Conservation (phyloP, 2,113 vertebrate species). For the cat (Felis catus) region DNA sequence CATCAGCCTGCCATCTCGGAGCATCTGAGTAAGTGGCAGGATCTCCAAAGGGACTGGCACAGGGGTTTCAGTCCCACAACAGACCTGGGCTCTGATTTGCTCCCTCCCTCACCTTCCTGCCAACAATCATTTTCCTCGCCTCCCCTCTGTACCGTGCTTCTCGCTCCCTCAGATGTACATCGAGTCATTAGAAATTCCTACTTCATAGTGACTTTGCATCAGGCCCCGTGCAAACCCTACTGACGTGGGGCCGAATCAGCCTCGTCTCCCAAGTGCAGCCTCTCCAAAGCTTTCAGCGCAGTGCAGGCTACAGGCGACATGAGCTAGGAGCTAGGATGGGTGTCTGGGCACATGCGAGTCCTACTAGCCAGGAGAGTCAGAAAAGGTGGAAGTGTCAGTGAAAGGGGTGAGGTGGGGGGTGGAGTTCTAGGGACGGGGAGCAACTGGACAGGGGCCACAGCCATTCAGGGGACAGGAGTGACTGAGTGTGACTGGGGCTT, state of each 20-base stretch:
- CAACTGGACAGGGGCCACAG: background rate
- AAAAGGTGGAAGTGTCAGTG: background rate
- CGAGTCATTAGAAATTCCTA: background rate
- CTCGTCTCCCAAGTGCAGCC: background rate
- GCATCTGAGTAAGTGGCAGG: background rate
- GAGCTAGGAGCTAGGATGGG: background rate
- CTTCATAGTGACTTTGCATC: no score
- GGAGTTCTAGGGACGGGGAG: background rate
- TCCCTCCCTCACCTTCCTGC: background rate
- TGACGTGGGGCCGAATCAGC: background rate
- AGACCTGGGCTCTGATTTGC: fast-evolving
- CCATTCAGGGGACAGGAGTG: fast-evolving
- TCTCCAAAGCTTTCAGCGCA: background rate
- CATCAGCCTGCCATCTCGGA: constrained; percentile 49
- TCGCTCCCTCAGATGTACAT: background rate
- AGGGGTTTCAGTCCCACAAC: background rate
- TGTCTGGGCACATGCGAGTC: fast-evolving
- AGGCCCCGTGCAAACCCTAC: background rate
- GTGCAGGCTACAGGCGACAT: fast-evolving
- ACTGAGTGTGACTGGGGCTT: background rate
- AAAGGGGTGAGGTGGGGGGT: fast-evolving
- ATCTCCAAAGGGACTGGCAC: constrained; percentile 26
- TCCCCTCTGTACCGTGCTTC: background rate
- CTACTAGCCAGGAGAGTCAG: no score
- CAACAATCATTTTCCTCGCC: background rate